A percentile compares a stretch with the other conserved stretches of the same genome.
phyloP scores from a whole-genome alignment of 2,113 vertebrate genomes.

The Nothocercus nigrocapillus region DNA sequence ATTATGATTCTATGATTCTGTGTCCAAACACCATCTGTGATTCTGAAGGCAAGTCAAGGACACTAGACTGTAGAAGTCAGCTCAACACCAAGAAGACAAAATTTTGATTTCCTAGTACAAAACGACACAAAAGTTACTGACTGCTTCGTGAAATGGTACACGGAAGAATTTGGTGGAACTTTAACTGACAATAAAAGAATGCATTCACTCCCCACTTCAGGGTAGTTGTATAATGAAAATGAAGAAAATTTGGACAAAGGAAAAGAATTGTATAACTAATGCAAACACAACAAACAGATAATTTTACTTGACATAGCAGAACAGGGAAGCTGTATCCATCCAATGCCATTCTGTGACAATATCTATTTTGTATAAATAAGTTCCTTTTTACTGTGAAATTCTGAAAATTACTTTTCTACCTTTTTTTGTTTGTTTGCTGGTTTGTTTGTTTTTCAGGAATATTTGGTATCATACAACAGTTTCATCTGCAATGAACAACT shows the following conservation, averaged over 20 bases:
- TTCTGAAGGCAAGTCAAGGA: neutral
- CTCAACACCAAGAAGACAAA: neutral
- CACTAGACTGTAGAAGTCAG: neutral
- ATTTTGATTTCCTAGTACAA: neutral
- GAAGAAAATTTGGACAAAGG: neutral
- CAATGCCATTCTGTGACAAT: neutral
- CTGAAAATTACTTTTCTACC: neutral
- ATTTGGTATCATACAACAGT: neutral
- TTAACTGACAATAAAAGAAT: neutral
- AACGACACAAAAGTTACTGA: neutral
- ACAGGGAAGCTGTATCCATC: neutral
- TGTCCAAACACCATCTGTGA: neutral
- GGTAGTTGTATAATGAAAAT: no score
- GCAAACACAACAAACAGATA: neutral
- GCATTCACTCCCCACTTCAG: neutral
- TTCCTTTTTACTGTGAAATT: neutral
- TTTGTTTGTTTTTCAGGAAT: neutral
- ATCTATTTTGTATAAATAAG: accelerated
- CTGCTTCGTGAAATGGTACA: neutral
- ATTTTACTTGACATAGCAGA: neutral
- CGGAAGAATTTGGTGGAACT: neutral
- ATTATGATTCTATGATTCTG: no score
- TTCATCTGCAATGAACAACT: neutral
- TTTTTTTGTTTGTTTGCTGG: neutral
- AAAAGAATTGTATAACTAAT: neutral